These are phyloP conservation scores for Pseudopipra pipra DNA, from an alignment of 2,113 vertebrate species.

Conservation along the genomic window DNA sequence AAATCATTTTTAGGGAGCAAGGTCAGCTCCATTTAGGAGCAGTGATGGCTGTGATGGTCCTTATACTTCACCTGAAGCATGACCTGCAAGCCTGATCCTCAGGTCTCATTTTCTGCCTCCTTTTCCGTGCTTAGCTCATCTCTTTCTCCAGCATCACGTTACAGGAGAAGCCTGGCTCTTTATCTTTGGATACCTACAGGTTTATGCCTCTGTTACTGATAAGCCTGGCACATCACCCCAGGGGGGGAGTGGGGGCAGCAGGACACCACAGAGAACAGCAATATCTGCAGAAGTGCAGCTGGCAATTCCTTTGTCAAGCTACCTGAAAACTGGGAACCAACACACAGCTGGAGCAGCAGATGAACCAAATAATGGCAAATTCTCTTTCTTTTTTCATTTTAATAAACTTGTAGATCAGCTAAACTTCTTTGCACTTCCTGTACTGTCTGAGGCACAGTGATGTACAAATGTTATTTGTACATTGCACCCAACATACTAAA, in stretches of 20 bases:
- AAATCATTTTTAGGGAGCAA: not conserved
- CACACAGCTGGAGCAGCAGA: not conserved
- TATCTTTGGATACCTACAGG: not conserved
- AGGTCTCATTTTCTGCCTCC: not conserved
- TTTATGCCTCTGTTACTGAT: not conserved
- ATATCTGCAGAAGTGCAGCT: not conserved
- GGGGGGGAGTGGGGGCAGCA: not conserved
- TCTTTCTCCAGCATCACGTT: not conserved
- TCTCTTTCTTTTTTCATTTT: not conserved
- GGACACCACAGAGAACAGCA: not conserved
- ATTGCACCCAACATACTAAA: not conserved
- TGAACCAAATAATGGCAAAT: not conserved
- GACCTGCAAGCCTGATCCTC: not conserved
- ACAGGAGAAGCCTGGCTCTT: not conserved
- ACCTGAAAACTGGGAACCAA: not conserved
- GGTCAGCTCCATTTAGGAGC: not conserved
- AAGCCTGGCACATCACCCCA: accelerated
- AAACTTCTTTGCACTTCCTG: not conserved
- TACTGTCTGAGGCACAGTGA: not conserved
- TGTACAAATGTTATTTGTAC: not conserved
- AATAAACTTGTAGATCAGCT: not conserved
- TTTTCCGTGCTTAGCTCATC: not conserved
- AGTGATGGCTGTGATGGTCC: not conserved
- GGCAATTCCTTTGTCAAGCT: not conserved
- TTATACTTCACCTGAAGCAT: not conserved